Base-by-base conservation (phyloP, 92 coral and sea anemone species). In the Parazoanthus darwini region DNA sequence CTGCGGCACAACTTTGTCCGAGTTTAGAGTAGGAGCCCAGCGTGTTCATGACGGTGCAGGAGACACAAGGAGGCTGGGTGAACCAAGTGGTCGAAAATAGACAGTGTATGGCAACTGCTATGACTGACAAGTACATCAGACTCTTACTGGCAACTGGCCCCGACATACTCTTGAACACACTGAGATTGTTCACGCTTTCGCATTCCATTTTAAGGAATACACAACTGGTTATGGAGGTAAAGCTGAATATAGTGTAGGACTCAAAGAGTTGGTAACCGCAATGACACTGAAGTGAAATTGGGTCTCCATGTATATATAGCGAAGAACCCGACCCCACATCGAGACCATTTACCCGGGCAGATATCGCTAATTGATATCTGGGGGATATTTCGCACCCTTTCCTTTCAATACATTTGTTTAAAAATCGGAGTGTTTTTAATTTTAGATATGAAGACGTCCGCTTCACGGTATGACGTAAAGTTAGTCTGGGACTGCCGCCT, bases 41-140 rank as follows among this genome's bases (percentile, higher is more conserved):
- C 13, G 95, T 88, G 56, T 80, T 89, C 93, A 92, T 94, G 16
- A 94, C 91, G 13, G 95, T 86, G 82, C 97, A 94, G 33, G 95
- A 84, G 23, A 94, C 95, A 38, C 97, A 94, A 2, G 97, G 95
- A 5, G 97, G 70, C 22, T 93, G 92, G 20, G 93, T 51, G 46
- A 85, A 76, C 79, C 91, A 81, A 22, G 87, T 48, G 13, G 87
- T 71, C 0, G 87, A 56, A 11, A 84, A 35, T 25, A 84, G 11
- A 48, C 44, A 84, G 20, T 74, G 87, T 5, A 74, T 1, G 18
- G 68, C 3, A 46, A 84, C 18, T 18, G 43, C 87, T 50, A 84
- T 9, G 46, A 84, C 56, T 3, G 35, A 46, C 79, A 70, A 58
- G 23, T 71, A 84, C 59, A 84, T 23, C 8, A 84, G 56, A 26